Evolutionary conservation across 2,797 vertebrate species (phyloP).

Genomic region (Channa striata): DNA sequence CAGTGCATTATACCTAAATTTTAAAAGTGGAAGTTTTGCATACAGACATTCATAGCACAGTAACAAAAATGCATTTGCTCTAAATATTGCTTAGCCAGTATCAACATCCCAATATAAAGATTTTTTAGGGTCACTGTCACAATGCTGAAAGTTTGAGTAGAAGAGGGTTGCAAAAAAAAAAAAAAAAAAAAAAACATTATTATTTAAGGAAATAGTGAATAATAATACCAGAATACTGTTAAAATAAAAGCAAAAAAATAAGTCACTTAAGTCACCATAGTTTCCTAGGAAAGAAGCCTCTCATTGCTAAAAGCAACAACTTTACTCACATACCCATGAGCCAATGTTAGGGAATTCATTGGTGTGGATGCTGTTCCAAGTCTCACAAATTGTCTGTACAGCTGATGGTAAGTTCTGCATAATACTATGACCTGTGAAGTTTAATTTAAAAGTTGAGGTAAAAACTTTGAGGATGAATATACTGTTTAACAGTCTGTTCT

Average conservation of each 20-base stretch:
- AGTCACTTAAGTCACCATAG: no score
- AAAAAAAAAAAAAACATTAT: no score
- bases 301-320: neutral
- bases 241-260: neutral
- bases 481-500: neutral
- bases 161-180: no score
- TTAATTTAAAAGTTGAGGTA: constrained; percentile 2
- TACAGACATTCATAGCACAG: no score
- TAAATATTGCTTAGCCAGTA: no score
- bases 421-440: constrained; percentile 87
- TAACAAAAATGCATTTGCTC: no score
- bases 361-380: constrained; percentile 95
- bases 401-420: constrained; percentile 95
- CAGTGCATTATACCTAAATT: no score
- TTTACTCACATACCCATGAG: constrained; percentile 90
- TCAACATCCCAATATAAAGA: no score
- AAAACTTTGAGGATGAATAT: constrained; percentile 16
- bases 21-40: no score
- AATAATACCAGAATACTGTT: neutral
- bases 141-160: no score
- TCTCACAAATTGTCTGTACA: constrained; percentile 94
- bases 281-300: neutral
- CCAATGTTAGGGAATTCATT: constrained; percentile 98
- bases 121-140: no score
- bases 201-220: neutral